A percentile compares a stretch with the other conserved stretches of the same genome.
These are phyloP conservation scores for Chelonus insularis DNA, from an alignment of 1,140 invertebrate genomes.

Conservation along the genomic window DNA sequence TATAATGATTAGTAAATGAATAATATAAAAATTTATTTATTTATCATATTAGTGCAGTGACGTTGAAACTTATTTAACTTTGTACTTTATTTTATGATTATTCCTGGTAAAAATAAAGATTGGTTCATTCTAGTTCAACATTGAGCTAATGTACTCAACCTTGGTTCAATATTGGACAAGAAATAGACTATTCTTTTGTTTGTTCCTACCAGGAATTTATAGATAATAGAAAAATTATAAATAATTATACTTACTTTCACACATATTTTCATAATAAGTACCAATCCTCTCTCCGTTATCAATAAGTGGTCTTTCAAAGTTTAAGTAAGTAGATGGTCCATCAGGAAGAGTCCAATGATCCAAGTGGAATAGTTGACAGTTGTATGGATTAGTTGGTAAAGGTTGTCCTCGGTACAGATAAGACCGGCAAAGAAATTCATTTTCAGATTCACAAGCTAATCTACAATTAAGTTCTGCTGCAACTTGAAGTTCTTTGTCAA, in stretches of 20 bases:
- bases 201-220: too few relatives aligned
- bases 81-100: too few relatives aligned
- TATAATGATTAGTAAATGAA: too few relatives aligned
- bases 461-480: slow-evolving; percentile 82
- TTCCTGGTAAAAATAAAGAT: too few relatives aligned
- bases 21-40: too few relatives aligned
- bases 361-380: slow-evolving; percentile 89
- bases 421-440: slow-evolving; percentile 90
- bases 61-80: too few relatives aligned
- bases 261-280: slow-evolving; percentile 87
- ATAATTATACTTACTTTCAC: slow-evolving; percentile 75
- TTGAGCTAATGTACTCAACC: too few relatives aligned
- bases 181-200: too few relatives aligned
- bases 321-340: slow-evolving; percentile 86
- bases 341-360: slow-evolving; percentile 91
- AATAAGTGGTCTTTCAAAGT: slow-evolving; percentile 84
- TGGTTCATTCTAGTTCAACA: too few relatives aligned
- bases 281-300: slow-evolving; percentile 89
- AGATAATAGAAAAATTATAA: too few relatives aligned
- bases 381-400: slow-evolving; percentile 72
- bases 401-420: slow-evolving; percentile 82
- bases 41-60: too few relatives aligned
- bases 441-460: slow-evolving; percentile 88
- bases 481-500: slow-evolving; percentile 86
- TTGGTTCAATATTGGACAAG: too few relatives aligned